Base-by-base conservation (phyloP, 1,140 invertebrate genomes). In the Calliopsis andreniformis region DNA sequence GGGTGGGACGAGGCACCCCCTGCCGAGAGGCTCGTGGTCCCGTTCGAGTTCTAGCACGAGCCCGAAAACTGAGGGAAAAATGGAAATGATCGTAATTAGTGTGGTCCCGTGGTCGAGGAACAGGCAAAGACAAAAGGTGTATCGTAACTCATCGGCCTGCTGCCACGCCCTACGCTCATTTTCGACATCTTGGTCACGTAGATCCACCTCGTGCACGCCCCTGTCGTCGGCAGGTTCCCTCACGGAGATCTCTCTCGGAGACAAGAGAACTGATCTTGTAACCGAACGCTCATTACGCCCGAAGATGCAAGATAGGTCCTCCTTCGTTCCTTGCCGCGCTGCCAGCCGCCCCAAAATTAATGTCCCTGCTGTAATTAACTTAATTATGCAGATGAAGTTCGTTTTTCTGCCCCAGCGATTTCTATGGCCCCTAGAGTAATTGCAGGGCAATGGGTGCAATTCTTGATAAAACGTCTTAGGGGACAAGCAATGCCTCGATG, bases 141-240 rank as follows among this genome's bases (percentile, higher is more conserved):
- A 70, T 68, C 80, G 71, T 86, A 86, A 83, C 73, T 87, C 82
- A 83, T 86, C 78, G 61, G 30, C 20, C 20, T n/a, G 12, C 30
- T 20, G 76, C 80, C 83, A 83, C 75, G 82, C 80, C 79, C 69
- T 62, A n/a, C 32, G 23, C 49, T 73, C 58, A 39, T 70, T 70
- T 76, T 83, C 66, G 78, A 83, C 61, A 78, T 75, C 67, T 80
- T 80, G 72, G 72, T 84, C 82, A 75, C 76, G 72, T 76, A 71
- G 51, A 51, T 49, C n/a, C 35, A 35, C 42, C 43, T 67, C 25
- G 49, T 53, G 62, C 28, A 75, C 71, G 77, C 75, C 66, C 45
- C 39, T 78, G 75, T 81, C 76, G 64, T 69, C 72, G 23, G 25
- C 30, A 61, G 61, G 28, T 80, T 61, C 73, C 63, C 49, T 75